These are phyloP conservation scores for Dicentrarchus labrax DNA, from an alignment of 2,113 vertebrate species.

Conservation along the genomic window DNA sequence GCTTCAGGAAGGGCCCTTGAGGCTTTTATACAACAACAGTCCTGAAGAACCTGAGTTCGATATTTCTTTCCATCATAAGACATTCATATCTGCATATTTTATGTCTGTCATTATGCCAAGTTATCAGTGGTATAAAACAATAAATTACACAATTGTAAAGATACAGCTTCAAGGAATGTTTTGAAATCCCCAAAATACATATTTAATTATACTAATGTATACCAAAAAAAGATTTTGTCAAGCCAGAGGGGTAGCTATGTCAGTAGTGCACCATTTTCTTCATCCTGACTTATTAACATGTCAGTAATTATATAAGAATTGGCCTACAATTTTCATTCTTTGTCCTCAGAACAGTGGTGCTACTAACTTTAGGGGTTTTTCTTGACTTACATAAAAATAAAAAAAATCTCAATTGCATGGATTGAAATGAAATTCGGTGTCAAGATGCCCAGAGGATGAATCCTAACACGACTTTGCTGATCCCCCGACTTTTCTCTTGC, in stretches of 20 bases:
- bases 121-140: not conserved
- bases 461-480: not conserved
- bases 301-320: not conserved
- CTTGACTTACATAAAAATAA: too few species aligned
- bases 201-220: not conserved
- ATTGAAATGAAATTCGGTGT: too few species aligned
- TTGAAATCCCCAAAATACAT: not conserved
- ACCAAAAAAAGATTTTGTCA: not conserved
- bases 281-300: not conserved
- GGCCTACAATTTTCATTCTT: not conserved
- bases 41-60: not conserved
- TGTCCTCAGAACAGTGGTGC: not conserved
- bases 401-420: too few species aligned
- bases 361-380: too few species aligned
- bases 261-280: not conserved
- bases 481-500: not conserved
- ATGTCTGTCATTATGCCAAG: not conserved
- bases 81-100: not conserved
- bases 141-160: not conserved
- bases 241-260: not conserved
- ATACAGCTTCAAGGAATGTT: not conserved
- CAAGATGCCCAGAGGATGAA: not conserved
- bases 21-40: constrained; percentile 3
- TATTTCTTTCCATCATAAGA: not conserved
- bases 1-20: not conserved